Conservation (phyloP, 2,113 vertebrate species). For the Hassar affinis region DNA sequence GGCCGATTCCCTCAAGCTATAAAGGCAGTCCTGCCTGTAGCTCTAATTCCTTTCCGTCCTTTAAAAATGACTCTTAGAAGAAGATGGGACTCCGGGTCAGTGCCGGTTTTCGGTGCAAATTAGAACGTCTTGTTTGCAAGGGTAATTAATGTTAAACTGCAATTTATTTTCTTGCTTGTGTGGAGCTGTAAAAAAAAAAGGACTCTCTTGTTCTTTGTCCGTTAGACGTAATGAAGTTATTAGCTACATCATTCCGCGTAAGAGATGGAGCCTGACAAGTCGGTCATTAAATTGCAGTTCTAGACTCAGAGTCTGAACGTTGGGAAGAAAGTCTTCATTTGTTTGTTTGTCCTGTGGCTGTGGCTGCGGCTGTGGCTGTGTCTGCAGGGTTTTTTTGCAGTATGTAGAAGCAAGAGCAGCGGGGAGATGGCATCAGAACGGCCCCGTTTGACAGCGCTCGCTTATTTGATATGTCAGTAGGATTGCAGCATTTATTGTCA, state of each 20-base stretch:
- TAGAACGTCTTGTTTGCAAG: not conserved
- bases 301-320: not conserved
- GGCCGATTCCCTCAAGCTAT: no score
- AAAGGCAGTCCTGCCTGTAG: not conserved
- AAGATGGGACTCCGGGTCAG: not conserved
- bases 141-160: constrained; percentile 18
- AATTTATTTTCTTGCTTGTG: not conserved
- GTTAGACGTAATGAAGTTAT: constrained; percentile 20
- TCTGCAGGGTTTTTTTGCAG: not conserved
- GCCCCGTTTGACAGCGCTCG: not conserved
- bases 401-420: not conserved
- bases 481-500: constrained; percentile 11
- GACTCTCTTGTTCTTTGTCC: not conserved
- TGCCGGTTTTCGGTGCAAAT: not conserved
- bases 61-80: not conserved
- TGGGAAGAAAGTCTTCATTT: constrained; percentile 13
- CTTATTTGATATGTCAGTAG: not conserved
- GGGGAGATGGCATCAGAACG: not conserved
- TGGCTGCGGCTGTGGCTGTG: not conserved
- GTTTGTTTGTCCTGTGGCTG: constrained; percentile 5
- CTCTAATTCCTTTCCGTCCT: not conserved
- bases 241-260: constrained; percentile 1
- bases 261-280: constrained; percentile 18
- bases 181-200: not conserved
- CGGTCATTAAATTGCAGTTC: constrained; percentile 1